Base-by-base conservation (phyloP, 2,113 vertebrate genomes). In the Tylochromis polylepis region DNA sequence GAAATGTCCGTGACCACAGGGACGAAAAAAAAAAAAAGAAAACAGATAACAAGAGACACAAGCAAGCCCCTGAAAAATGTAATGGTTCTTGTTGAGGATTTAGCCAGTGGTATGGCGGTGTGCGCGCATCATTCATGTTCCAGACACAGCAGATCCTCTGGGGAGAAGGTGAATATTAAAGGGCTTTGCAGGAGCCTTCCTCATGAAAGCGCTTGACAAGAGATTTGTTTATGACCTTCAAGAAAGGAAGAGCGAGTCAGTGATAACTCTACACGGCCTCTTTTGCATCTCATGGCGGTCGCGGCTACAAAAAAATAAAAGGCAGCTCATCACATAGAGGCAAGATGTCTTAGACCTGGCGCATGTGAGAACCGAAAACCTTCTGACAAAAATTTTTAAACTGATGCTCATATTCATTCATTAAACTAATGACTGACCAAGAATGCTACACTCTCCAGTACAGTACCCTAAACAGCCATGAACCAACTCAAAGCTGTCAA, bases 221-320 rank as follows among this genome's bases (percentile, higher is more conserved):
- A 87, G 87, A 93, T 93, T 92, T 94, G 95, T 95, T 95, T 92
- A 93, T 95, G 93, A 95, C 94, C 93, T 91, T 92, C 92, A 94
- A 83, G 91, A 89, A 89, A 84, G 29, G 55, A 85, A 70, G 81
- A 87, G 57, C 86, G 86, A 92, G 86, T 91, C 85, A 90, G 90
- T 88, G 88, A 92, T 94, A 79, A 78, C 84, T 65, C 55, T 36
- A 55, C 81, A 81, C 78, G 67, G 77, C 55, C 55, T 91, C 80
- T 90, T 92, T 89, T 92, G 89, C 92, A 90, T 93, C 88, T 88
- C 85, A 85, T 87, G 87, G 83, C 72, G 82, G 41, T 38, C 60
- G 11, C 20, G 22, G 56, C 20, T 20, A 29, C 18, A 59, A 24
- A 84, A 82, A 84, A 6, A 57, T 11, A 81, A 58, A 80, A 59